Conservation (phyloP, 2,888 invertebrate genomes). For the Rhopalosiphum nymphaeae region DNA sequence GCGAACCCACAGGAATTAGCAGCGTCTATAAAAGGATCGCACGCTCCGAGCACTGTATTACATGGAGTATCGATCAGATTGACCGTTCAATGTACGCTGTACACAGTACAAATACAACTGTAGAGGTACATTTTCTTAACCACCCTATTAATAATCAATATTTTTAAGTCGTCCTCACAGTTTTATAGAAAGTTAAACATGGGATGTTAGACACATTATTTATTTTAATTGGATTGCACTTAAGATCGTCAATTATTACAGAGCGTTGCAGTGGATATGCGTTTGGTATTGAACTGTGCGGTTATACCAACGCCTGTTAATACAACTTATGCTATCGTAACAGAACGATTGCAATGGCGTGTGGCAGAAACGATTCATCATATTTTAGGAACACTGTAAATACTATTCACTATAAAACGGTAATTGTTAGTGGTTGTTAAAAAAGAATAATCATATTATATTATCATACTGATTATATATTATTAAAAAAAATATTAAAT, state of each 20-base stretch:
- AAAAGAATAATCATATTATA: background rate
- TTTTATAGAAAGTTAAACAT: background rate
- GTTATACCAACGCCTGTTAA: background rate
- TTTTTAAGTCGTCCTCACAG: background rate
- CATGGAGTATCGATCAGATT: background rate
- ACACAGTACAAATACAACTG: background rate
- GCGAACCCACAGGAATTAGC: background rate
- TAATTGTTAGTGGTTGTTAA: background rate
- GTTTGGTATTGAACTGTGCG: background rate
- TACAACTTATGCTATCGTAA: background rate
- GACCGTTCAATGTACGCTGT: background rate
- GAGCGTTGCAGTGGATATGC: background rate
- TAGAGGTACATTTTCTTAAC: background rate
- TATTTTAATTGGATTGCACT: background rate
- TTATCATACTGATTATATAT: background rate
- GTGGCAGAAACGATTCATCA: background rate
- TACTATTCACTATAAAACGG: background rate
- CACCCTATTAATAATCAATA: background rate
- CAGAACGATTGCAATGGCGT: background rate
- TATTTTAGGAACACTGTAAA: background rate
- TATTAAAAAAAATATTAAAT: background rate
- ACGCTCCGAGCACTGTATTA: background rate
- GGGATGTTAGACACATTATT: background rate
- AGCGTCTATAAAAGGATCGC: background rate
- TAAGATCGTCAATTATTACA: background rate